These are phyloP conservation scores for Phyllotreta striolata DNA, from an alignment of 2,888 invertebrate genomes.

Conservation along the genomic window DNA sequence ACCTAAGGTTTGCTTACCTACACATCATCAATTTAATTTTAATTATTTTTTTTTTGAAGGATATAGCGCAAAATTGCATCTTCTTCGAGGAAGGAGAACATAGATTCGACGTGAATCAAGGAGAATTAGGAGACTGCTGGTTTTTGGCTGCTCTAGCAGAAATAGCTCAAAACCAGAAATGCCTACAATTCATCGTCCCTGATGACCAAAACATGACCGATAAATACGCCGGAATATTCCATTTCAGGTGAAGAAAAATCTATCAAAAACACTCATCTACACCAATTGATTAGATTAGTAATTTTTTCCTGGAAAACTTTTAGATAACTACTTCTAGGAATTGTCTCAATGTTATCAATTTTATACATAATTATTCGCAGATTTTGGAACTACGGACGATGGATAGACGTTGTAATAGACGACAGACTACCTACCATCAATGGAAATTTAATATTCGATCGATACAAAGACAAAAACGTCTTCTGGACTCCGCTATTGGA, in stretches of 20 bases:
- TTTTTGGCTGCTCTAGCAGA: constrained; percentile 92
- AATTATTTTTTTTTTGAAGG: constrained; percentile 63
- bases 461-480: constrained; percentile 83
- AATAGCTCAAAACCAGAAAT: constrained; percentile 80
- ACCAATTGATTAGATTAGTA: neutral
- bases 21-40: neutral
- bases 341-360: no score
- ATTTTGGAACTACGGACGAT: constrained; percentile 93
- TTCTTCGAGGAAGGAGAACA: constrained; percentile 93
- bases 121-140: constrained; percentile 98
- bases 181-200: constrained; percentile 94
- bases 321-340: neutral
- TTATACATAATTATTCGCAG: no score
- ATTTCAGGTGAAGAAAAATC: constrained; percentile 78
- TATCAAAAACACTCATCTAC: no score
- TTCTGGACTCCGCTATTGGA: constrained; percentile 94
- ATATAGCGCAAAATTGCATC: constrained; percentile 83
- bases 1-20: constrained; percentile 36
- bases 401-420: constrained; percentile 92
- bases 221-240: constrained; percentile 93
- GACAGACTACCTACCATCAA: constrained; percentile 86
- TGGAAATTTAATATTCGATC: constrained; percentile 83
- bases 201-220: constrained; percentile 91
- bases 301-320: neutral
- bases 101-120: constrained; percentile 96